Evolutionary conservation across 2,888 invertebrate genomes (phyloP).

Genomic region (Endotricha flammealis): DNA sequence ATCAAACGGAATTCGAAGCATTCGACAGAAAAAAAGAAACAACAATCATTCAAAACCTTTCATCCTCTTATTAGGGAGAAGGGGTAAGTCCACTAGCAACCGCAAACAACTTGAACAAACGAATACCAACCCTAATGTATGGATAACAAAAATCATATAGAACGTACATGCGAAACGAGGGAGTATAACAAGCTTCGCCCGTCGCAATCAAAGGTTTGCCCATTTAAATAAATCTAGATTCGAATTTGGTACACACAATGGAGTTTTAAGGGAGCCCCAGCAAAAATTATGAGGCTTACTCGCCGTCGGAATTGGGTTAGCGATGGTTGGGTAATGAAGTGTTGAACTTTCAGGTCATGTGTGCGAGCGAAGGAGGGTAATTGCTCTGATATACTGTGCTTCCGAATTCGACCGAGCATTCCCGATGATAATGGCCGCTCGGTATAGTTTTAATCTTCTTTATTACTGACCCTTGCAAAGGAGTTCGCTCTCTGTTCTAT

Average conservation of each 20-base stretch:
- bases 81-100: constrained; percentile 47
- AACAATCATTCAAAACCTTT: constrained; percentile 66
- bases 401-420: constrained; percentile 38
- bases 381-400: constrained; percentile 58
- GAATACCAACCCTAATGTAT: constrained; percentile 28
- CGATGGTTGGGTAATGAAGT: constrained; percentile 63
- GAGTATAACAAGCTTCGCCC: constrained; percentile 50
- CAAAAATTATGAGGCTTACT: constrained; percentile 52
- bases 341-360: constrained; percentile 69
- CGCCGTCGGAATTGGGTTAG: constrained; percentile 44
- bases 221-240: constrained; percentile 71
- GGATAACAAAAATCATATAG: constrained; percentile 18
- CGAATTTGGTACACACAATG: constrained; percentile 60
- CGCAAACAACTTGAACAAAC: constrained; percentile 11
- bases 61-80: constrained; percentile 68
- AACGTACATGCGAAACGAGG: constrained; percentile 9
- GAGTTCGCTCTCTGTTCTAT: constrained; percentile 40
- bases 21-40: constrained; percentile 53
- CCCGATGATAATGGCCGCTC: constrained; percentile 48
- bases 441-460: constrained; percentile 71
- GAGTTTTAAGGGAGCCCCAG: constrained; percentile 37
- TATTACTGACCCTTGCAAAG: constrained; percentile 59
- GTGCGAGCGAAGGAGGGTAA: constrained; percentile 45
- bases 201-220: constrained; percentile 65
- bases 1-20: constrained; percentile 65